Evolutionary conservation across 2,888 invertebrate species (phyloP), one percentile per base, ranked within the genome.

Genomic region (Pyrgus malvae): DNA sequence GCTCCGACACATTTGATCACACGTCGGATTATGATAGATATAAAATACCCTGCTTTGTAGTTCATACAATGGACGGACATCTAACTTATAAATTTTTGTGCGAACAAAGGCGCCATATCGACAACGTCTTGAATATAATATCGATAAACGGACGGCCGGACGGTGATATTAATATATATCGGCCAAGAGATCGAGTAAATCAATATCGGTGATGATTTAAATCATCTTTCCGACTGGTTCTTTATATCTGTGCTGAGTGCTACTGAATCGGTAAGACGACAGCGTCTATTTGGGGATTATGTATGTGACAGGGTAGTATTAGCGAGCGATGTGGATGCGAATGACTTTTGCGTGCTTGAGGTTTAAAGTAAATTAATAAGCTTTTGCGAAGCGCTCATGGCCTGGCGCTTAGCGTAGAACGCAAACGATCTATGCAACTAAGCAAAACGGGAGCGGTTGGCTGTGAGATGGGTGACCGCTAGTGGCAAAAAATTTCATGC

Each of bases 1-100:
- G 82, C 84, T 77, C 85, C 86, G 84, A 83, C 84, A 86, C 88
- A 82, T 88, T 84, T 82, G 87, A 88, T 87, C 87, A 76, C 89
- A 84, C 81, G 85, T 87, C 89, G 80, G 70, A 70, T 78, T 82
- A 84, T 82, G 84, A 88, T 84, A 79, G 73, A 77, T 76, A 84
- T 84, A 81, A 83, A 80, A 83, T 83, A 76, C 74, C 61, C 70
- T 67, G 72, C 78, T 76, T 84, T 83, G 84, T 85, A 72, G 68
- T 66, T 63, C 57, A 68, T 74, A 83, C 87, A 87, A 86, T 82
- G 80, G 82, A 74, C 70, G 74, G 65, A 73, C 75, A 76, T 85
- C 87, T 86, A 89, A 86, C 82, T 81, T 86, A 86, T 86, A 85
- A 79, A 88, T 86, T 85, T 85, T 83, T 79, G 84, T 71, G 78